Base-by-base conservation (phyloP, 2,797 vertebrate genomes). In the Sciurus vulgaris region DNA sequence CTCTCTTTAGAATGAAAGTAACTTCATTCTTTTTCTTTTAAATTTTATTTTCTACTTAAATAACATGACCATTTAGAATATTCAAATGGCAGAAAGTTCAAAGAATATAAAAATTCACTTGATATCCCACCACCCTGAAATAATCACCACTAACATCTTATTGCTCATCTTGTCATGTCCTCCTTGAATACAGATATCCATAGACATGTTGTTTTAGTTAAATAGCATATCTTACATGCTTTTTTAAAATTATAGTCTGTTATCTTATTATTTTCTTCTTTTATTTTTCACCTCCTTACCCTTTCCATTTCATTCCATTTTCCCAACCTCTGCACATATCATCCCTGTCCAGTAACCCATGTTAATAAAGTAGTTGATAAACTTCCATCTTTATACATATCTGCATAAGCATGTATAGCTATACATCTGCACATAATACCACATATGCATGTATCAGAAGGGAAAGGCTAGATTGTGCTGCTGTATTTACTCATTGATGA, bases 341-440 rank as follows among this genome's bases (percentile, higher is more conserved):
- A 56, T 88, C 59, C n/a, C 89, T 63, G 70, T 83, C 11, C 0
- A 5, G 10, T 41, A 65, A 65, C 3, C 41, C 61, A 76, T 22
- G 7, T 77, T 90, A 69, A 61, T 51, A 94, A 93, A 49, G 35
- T 74, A 54, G 24, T 47, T 54, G 56, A 82, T 87, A 81, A 78
- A 49, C 30, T 63, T 59, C 7, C 20, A 61, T 61, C 4, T 76
- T 56, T 81, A 84, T 24, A 78, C 51, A 78, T 41, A 59, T 51
- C 8, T 24, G 79, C n/a, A 78, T 63, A 67, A 81, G 28, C n/a
- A 85, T 30, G 44, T 56, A 44, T 41, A 70, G 13, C 56, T 18
- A 72, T 7, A 77, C 0, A 0, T 59, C 44, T 69, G 17, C 56
- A 67, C 20, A 78, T 18, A 56, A 78, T 12, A 35, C 7, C 12